Base-by-base conservation (phyloP, 2,113 vertebrate genomes). In the Syngnathus floridae region DNA sequence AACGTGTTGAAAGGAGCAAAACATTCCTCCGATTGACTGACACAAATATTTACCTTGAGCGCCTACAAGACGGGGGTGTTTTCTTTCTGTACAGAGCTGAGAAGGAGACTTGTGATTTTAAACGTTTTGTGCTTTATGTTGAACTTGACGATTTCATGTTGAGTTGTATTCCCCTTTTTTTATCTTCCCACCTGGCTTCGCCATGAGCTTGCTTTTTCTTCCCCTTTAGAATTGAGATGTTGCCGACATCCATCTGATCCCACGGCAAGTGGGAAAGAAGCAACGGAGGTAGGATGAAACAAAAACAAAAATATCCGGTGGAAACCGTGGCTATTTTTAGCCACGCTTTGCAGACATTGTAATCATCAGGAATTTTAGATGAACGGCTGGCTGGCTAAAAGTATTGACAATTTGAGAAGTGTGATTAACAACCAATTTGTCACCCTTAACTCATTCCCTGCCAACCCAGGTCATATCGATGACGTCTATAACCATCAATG, bases 1-100 rank as follows among this genome's bases (percentile, higher is more conserved):
- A 62, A 76, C 77, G 61, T 2, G 13, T 79, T 22, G 62, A 84
- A 76, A 74, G 77, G 65, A 79, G 82, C 80, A 84, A 86, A 84
- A 67, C 72, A 76, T 75, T 54, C 52, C 37, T 65, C 74, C 75
- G 59, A 73, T 80, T 11, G 67, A 75, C 82, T 79, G 79, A 83
- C 86, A 82, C 71, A 70, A 67, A 78, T 76, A 81, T 85, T 82
- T 79, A 71, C 70, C 71, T 51, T 46, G 65, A 70, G 69, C 75
- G 62, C 73, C 82, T 84, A 75, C 79, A 76, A 76, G 70, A 80
- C 64, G 77, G 81, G 70, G 65, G 77, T 22, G n/a, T 54, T 22
- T 17, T 7, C 3, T 3, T 54, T 12, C 26, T 79, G 80, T 69
- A 63, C 16, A 13, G 45, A 1, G 61, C 71, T 63, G 79, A 84